Evolutionary conservation across 2,113 vertebrate genomes (phyloP), one percentile per base, ranked within the genome.

Genomic region (Pomatorhinus ruficollis): DNA sequence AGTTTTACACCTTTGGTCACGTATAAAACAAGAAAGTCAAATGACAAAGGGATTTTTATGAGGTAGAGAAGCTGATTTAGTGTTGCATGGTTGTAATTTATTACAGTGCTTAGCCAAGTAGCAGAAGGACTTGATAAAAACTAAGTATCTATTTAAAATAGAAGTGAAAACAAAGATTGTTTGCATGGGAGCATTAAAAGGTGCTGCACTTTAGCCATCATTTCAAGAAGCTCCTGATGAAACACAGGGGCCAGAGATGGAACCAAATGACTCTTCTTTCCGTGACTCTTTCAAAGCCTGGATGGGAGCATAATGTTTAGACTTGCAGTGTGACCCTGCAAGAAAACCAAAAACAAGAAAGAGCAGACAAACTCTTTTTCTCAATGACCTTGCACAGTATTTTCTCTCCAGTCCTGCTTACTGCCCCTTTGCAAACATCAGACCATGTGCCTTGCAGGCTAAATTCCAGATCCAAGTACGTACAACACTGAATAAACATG

Each of bases 401-500:
- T 83, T 96, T 59, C 88, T 37, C 60, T 10, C 88, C 47, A 15
- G 37, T 25, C 63, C 50, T 40, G n/a, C 21, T 42, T 15, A 85
- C 80, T 49, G 87, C 95, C 86, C 91, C 79, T 89, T 87, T 83
- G 82, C 91, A 95, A 65, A 97, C 96, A 97, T 95, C 97, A 98
- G 97, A 96, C 95, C 96, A 49, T 30, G 97, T 68, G 95, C 95
- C 93, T 97, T 83, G 61, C 79, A 98, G 97, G 95, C 98, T 96
- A 94, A 72, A 89, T 85, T 97, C 96, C 97, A 97, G 97, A 96
- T 96, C 96, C 90, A 95, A 85, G 86, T 22, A 82, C 66, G 66
- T 66, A 64, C 89, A 93, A 75, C 45, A 78, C 97, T 95, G 85
- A 97, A 98, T 97, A 93, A 98, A 98, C 97, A 98, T 22, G 90